Evolutionary conservation across 2,888 invertebrate genomes (phyloP), one percentile per base, ranked within the genome.

Genomic region (Lepeophtheirus nordmannii): DNA sequence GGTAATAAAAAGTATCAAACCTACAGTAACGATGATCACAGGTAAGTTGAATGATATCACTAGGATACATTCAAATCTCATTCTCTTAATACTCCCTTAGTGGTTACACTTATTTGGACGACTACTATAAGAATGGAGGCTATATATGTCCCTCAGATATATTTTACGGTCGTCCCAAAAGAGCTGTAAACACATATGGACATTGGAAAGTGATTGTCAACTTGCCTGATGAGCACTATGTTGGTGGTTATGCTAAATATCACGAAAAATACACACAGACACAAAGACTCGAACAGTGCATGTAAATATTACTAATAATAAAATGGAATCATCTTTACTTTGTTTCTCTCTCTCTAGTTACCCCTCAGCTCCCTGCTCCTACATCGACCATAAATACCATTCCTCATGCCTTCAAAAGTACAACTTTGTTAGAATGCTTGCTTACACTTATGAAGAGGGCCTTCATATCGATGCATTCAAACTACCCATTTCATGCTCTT

Each of bases 191-290:
- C 67, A 67, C 67, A 11, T 68, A 68, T 46, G 70, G 70, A 37
- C 67, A 70, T 62, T 70, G 70, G 70, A 67, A 69, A 46, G 70
- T 70, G 38, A 65, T 70, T 38, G 70, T 70, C 12, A 67, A 67
- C 20, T 20, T 67, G 58, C 67, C 65, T 23, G 67, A 67, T 61
- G 65, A 57, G 12, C 46, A 59, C 56, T 22, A 39, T 20, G 65
- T 57, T 12, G 30, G 23, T 37, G 65, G 65, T 10, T 68, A 70
- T 59, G 69, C 68, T 17, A 69, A 65, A 39, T 40, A 57, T 22
- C 69, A 69, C 64, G 61, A 67, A 56, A 58, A 67, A 58, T 70
- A 69, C 63, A 69, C 69, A 8, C 70, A 70, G 59, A 70, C 70
- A 12, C 67, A 67, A n/a, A 63, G 69, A 1, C 67, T 69, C 1